These are phyloP conservation scores for Drosophila peninsularis DNA, from an alignment of 2,888 invertebrate species.

Conservation along the genomic window DNA sequence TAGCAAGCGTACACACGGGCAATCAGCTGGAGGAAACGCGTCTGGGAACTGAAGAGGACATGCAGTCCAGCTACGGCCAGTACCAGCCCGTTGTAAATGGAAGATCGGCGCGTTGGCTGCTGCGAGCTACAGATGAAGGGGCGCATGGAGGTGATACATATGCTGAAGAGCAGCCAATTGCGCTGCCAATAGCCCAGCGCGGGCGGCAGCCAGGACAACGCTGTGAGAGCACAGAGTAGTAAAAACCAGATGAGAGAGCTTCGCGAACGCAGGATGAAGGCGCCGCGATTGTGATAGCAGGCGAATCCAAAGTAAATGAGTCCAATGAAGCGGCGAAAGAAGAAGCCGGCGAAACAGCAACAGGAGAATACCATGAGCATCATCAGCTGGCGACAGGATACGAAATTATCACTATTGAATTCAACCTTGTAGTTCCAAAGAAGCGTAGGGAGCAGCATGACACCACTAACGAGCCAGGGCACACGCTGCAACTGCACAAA, in stretches of 20 bases:
- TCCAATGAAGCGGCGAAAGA: constrained; percentile 64
- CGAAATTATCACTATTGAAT: background rate
- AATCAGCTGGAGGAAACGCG: constrained; percentile 85
- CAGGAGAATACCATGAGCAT: constrained; percentile 75
- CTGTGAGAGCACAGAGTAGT: constrained; percentile 86
- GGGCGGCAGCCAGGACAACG: constrained; percentile 92
- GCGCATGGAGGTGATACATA: constrained; percentile 50
- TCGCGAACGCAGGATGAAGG: constrained; percentile 48
- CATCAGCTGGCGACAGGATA: constrained; percentile 51
- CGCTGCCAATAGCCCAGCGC: constrained; percentile 66
- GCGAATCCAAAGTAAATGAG: constrained; percentile 70
- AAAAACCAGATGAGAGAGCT: constrained; percentile 84
- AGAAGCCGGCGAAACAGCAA: constrained; percentile 61
- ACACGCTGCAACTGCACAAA: constrained; percentile 87
- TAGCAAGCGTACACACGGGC: constrained; percentile 86
- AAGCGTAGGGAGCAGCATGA: constrained; percentile 87
- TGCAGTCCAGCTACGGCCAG: constrained; percentile 59
- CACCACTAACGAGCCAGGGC: constrained; percentile 87
- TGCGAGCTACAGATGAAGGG: constrained; percentile 51
- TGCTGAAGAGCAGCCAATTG: constrained; percentile 58
- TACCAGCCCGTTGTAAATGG: constrained; percentile 48
- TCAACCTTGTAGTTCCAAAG: constrained; percentile 65
- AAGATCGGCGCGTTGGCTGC: constrained; percentile 23
- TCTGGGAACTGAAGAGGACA: constrained; percentile 76
- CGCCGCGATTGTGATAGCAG: constrained; percentile 50